A percentile compares a stretch with the other conserved stretches of the same genome.
These are phyloP conservation scores for Bolinopsis microptera DNA, from an alignment of 37 sponge, comb jelly and placozoan species.

Conservation along the genomic window DNA sequence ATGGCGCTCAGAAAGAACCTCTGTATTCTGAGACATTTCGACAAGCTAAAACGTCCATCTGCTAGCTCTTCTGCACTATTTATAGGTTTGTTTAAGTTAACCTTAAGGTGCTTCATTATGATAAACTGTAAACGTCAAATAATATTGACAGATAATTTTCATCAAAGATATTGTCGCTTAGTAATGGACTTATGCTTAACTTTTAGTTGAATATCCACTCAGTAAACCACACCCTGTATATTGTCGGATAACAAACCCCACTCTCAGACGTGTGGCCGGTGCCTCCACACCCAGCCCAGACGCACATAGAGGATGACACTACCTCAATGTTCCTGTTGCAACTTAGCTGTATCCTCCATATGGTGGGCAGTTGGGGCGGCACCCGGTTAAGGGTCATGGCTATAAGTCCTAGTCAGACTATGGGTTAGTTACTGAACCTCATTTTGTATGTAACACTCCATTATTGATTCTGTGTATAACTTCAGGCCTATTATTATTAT, in stretches of 20 bases:
- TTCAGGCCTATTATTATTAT: no score
- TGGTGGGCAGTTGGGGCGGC: slow-evolving; percentile 82
- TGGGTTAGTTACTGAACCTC: no score
- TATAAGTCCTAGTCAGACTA: slow-evolving; percentile 12
- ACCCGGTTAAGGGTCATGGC: slow-evolving; percentile 77
- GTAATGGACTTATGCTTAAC: no score
- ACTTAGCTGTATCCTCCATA: slow-evolving; percentile 90
- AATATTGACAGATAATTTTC: no score
- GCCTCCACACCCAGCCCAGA: background rate
- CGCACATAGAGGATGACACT: slow-evolving; percentile 75
- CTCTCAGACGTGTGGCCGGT: slow-evolving; percentile 48
- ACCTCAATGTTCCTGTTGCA: slow-evolving; percentile 87
- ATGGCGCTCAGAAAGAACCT: slow-evolving; percentile 87
- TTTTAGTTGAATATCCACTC: no score
- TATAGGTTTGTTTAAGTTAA: background rate
- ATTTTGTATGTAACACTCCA: no score
- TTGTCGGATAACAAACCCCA: background rate
- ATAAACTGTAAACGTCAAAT: no score
- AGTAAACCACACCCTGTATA: no score
- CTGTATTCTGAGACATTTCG: slow-evolving; percentile 88
- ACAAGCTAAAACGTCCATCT: slow-evolving; percentile 47
- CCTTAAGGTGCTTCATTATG: no score
- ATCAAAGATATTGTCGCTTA: no score
- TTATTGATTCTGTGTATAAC: no score
- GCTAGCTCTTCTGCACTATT: background rate